Conservation (phyloP, 1,140 invertebrate species). For the Lucilia sericata region DNA sequence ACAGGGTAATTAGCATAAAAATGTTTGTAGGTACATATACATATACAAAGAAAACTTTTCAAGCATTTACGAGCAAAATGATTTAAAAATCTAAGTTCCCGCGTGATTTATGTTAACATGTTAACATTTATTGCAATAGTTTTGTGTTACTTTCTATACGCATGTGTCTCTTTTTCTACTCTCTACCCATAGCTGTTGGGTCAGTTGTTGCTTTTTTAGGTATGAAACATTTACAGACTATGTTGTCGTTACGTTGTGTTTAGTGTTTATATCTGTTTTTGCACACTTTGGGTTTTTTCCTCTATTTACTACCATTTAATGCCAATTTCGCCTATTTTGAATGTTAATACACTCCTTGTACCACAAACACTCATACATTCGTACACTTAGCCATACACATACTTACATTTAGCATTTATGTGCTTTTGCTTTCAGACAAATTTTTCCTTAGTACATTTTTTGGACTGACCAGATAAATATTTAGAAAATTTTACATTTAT, state of each 20-base stretch:
- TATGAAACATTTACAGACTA: background rate
- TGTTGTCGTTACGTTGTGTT: background rate
- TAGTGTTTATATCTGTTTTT: background rate
- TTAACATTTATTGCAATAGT: slow-evolving; percentile 30
- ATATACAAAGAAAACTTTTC: too few relatives aligned
- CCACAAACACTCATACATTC: too few relatives aligned
- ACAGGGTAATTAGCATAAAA: too few relatives aligned
- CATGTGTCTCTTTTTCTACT: background rate
- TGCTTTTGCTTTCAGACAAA: slow-evolving; percentile 30
- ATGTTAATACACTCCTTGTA: background rate
- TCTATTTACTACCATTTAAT: background rate
- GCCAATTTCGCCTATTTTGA: slow-evolving; percentile 25
- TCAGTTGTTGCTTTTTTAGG: background rate
- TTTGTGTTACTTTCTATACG: background rate
- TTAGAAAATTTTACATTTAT: too few relatives aligned
- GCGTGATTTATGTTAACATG: slow-evolving; percentile 9
- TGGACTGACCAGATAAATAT: background rate
- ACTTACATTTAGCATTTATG: background rate
- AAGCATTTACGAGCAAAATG: too few relatives aligned
- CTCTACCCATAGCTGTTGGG: too few relatives aligned
- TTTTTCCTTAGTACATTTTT: slow-evolving; percentile 1
- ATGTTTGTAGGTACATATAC: too few relatives aligned
- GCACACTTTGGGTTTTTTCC: background rate
- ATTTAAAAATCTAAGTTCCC: background rate
- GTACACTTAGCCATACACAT: background rate